phyloP scores from a whole-genome alignment of 1,140 invertebrate species.

The Melanaphis sacchari region DNA sequence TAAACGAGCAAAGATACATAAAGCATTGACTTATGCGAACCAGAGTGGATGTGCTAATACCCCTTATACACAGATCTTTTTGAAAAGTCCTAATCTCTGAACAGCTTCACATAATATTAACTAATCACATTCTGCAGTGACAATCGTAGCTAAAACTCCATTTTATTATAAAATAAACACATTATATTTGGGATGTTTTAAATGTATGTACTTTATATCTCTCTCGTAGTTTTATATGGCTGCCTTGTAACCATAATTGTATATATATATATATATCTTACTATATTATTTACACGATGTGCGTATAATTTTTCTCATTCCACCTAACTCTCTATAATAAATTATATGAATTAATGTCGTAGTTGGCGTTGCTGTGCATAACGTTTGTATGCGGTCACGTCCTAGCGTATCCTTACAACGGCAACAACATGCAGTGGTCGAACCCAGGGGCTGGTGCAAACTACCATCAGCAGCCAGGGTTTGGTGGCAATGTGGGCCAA shows the following conservation, averaged over 20 bases:
- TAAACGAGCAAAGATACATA: not conserved
- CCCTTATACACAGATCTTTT: not conserved
- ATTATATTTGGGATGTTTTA: not conserved
- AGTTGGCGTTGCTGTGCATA: not conserved
- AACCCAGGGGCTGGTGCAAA: not conserved
- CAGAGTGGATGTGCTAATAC: not conserved
- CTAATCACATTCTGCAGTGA: too few relatives aligned
- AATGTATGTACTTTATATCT: not conserved
- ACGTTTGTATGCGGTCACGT: not conserved
- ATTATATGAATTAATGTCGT: not conserved
- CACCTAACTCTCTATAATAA: not conserved
- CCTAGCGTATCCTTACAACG: not conserved
- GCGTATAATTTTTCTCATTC: not conserved
- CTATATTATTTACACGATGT: too few relatives aligned
- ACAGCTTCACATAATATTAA: too few relatives aligned
- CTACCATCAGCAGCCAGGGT: not conserved
- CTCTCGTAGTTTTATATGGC: not conserved
- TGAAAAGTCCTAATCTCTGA: not conserved
- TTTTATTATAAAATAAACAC: not conserved
- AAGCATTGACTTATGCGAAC: not conserved
- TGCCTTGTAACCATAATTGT: too few relatives aligned
- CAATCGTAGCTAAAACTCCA: too few relatives aligned
- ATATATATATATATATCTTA: too few relatives aligned
- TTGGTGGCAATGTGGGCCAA: not conserved
- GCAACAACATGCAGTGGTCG: constrained; percentile 3